Conservation (phyloP, 2,113 vertebrate genomes). For the Pontoporia blainvillei region DNA sequence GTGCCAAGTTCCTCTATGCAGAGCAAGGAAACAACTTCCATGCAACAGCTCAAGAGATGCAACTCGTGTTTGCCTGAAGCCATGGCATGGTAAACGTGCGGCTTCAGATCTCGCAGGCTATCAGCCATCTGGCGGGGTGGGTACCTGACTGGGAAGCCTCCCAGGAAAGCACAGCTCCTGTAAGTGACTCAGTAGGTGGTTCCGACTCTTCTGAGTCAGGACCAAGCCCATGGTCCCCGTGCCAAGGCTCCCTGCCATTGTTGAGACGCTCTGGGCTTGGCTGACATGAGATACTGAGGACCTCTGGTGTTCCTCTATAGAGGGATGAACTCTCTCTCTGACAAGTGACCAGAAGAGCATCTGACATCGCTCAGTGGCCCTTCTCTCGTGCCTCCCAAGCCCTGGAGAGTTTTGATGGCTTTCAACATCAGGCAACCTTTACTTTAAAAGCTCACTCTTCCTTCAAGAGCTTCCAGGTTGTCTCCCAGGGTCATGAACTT, state of each 20-base stretch:
- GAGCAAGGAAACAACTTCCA: not conserved
- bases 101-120: slow-evolving; percentile 37
- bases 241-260: not conserved
- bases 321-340: not conserved
- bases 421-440: not conserved
- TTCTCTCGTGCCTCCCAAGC: not conserved
- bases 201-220: slow-evolving; percentile 59
- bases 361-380: not conserved
- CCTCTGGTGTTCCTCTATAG: slow-evolving; percentile 57
- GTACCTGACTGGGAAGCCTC: slow-evolving; percentile 51
- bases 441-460: not conserved
- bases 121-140: slow-evolving; percentile 15
- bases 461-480: not conserved
- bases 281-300: slow-evolving; percentile 29
- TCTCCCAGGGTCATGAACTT: not conserved
- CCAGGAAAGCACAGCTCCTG: slow-evolving; percentile 62
- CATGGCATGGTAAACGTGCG: not conserved
- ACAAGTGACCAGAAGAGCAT: not conserved
- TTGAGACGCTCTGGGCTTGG: not conserved
- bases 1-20: slow-evolving; percentile 25
- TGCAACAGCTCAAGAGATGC: not conserved
- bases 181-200: slow-evolving; percentile 67
- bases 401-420: not conserved
- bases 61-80: slow-evolving; percentile 45
- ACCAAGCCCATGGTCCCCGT: slow-evolving; percentile 51